phyloP scores from a whole-genome alignment of 2,113 vertebrate genomes.

The Charadrius vociferus region DNA sequence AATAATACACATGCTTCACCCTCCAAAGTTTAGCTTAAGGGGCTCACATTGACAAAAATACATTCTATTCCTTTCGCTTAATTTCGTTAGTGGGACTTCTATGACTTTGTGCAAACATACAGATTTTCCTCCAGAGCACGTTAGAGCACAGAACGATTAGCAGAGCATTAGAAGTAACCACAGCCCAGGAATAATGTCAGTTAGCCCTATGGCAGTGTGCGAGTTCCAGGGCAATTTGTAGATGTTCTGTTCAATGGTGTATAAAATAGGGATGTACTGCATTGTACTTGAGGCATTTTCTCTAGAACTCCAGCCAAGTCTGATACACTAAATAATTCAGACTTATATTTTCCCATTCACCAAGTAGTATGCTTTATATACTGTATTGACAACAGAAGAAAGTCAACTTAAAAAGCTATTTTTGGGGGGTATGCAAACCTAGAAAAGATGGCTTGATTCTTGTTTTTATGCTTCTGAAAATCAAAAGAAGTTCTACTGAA shows the following conservation, averaged over 20 bases:
- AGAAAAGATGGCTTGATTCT: not conserved
- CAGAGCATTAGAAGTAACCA: slow-evolving; percentile 71
- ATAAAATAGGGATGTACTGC: slow-evolving; percentile 79
- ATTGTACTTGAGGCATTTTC: slow-evolving; percentile 78
- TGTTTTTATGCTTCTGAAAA: not conserved
- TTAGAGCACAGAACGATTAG: slow-evolving; percentile 77
- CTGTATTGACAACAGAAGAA: slow-evolving; percentile 70
- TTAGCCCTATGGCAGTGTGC: slow-evolving; percentile 65
- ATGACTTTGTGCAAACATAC: slow-evolving; percentile 61
- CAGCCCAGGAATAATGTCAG: slow-evolving; percentile 75
- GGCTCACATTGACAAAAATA: slow-evolving; percentile 53
- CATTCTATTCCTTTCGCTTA: slow-evolving; percentile 63
- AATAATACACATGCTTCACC: slow-evolving; percentile 67
- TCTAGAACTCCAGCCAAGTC: slow-evolving; percentile 77
- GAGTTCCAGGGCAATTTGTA: slow-evolving; percentile 80
- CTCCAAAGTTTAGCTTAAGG: slow-evolving; percentile 66
- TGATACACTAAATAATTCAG: slow-evolving; percentile 86
- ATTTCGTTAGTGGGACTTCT: slow-evolving; percentile 69
- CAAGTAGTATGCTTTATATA: slow-evolving; percentile 53
- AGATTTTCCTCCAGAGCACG: slow-evolving; percentile 66
- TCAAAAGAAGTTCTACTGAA: not conserved
- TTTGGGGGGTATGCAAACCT: not conserved
- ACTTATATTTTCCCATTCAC: slow-evolving; percentile 59
- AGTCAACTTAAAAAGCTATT: not conserved
- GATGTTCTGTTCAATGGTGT: slow-evolving; percentile 82